Evolutionary conservation across 2,888 invertebrate species (phyloP).

Genomic region (Linyphia triangularis): DNA sequence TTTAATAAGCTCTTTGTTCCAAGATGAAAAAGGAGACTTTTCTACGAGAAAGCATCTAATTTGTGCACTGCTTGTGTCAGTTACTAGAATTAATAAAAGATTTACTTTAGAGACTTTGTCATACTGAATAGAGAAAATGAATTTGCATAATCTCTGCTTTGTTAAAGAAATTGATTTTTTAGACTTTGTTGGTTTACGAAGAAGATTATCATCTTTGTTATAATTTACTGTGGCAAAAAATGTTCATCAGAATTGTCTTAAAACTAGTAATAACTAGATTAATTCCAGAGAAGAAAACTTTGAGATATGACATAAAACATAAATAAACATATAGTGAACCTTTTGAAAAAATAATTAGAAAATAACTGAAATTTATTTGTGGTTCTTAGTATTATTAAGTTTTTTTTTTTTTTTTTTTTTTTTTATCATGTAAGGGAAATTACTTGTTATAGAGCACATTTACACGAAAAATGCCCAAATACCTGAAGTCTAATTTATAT

Average conservation of each 20-base stretch:
- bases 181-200: neutral
- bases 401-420: no score
- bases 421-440: no score
- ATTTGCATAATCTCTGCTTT: constrained; percentile 38
- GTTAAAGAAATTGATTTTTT: constrained; percentile 12
- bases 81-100: neutral
- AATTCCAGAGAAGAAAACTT: neutral
- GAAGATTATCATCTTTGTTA: constrained; percentile 14
- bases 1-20: constrained; percentile 5
- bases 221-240: neutral
- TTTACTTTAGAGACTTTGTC: neutral
- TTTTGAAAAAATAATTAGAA: no score
- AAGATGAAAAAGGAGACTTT: neutral
- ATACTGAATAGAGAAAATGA: neutral
- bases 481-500: no score
- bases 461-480: no score
- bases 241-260: neutral
- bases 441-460: no score
- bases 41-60: constrained; percentile 27
- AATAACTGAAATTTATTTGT: no score
- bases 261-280: constrained; percentile 21
- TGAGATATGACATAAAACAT: neutral
- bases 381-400: no score
- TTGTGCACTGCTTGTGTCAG: constrained; percentile 23
- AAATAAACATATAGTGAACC: no score